Percentiles rank a stretch among this genome's conserved stretches.
Conservation (phyloP, 2,797 vertebrate genomes). For the Acropternis orthonyx region DNA sequence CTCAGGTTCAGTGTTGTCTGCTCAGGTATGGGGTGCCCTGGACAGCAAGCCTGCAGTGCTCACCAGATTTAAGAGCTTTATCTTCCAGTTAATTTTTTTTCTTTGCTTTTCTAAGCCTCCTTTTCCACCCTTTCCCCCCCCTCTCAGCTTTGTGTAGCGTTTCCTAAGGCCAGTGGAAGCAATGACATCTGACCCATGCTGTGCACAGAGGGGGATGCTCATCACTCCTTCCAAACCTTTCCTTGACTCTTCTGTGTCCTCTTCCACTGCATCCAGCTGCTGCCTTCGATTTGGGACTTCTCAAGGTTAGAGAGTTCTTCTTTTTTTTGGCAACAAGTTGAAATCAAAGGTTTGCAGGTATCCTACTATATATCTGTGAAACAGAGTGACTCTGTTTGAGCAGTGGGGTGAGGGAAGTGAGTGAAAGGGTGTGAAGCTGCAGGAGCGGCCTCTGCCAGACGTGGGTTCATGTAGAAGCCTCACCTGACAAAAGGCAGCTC, state of each 20-base stretch:
- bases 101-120: not conserved
- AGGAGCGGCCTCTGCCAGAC: not conserved
- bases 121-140: not conserved
- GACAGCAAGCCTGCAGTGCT: not conserved
- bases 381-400: not conserved
- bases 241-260: not conserved
- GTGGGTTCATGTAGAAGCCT: not conserved
- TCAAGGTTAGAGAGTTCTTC: not conserved
- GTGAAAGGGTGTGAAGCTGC: not conserved
- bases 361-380: not conserved
- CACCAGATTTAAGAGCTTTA: not conserved
- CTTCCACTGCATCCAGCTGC: not conserved
- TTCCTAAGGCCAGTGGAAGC: not conserved
- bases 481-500: not conserved
- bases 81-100: not conserved
- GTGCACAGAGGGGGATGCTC: not conserved
- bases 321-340: not conserved
- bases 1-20: not conserved
- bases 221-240: not conserved
- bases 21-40: not conserved
- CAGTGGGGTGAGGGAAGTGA: not conserved
- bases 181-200: rapidly evolving
- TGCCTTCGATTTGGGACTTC: not conserved
- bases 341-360: not conserved
- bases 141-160: not conserved